Conservation (phyloP, 2,797 vertebrate species). For the Notoglanidium macrostoma region DNA sequence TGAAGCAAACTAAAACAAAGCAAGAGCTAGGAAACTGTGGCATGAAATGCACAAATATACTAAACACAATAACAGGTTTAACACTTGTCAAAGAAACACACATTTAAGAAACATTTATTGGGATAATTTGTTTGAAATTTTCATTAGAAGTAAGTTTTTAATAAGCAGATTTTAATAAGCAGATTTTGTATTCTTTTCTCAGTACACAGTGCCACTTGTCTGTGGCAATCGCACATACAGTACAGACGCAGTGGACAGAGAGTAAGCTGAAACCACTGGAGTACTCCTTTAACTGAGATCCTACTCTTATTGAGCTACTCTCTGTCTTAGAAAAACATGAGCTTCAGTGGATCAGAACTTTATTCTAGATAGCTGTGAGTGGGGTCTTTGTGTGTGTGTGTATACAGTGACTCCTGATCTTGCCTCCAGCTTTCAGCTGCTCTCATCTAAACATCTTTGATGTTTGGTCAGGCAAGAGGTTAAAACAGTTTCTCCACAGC, state of each 20-base stretch:
- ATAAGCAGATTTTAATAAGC: not conserved
- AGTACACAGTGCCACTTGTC: not conserved
- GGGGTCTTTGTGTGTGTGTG: slow-evolving; percentile 9
- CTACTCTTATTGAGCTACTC: not conserved
- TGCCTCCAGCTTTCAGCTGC: slow-evolving; percentile 37
- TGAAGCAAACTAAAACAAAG: not conserved
- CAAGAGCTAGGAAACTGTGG: not conserved
- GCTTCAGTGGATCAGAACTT: not conserved
- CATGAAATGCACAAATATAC: not conserved
- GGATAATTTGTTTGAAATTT: not conserved
- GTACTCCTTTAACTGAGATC: not conserved
- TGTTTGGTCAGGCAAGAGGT: slow-evolving; percentile 10
- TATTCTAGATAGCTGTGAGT: not conserved
- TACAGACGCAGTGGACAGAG: not conserved
- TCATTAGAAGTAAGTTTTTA: not conserved
- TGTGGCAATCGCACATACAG: not conserved
- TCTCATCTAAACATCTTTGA: slow-evolving; percentile 20
- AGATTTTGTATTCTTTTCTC: not conserved
- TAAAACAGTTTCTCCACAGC: slow-evolving; percentile 25
- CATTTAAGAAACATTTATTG: not conserved
- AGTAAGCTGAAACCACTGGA: not conserved
- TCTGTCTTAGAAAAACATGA: not conserved
- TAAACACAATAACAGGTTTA: not conserved
- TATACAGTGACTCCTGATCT: slow-evolving; percentile 25
- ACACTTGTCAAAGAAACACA: not conserved